Conservation (phyloP, 1,140 invertebrate genomes). For the Tetragonula clypearis region DNA sequence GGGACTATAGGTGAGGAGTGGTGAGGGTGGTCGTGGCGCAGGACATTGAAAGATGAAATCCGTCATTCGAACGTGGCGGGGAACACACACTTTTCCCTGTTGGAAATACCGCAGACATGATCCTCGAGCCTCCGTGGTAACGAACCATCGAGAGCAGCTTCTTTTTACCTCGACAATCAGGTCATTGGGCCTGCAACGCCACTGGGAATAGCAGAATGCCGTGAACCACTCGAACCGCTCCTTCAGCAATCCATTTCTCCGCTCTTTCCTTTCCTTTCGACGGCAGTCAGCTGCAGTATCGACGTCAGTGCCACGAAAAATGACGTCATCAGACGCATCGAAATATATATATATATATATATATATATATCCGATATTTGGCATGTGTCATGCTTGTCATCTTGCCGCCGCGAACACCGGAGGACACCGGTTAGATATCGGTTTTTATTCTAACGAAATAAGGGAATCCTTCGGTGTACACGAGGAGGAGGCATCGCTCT, state of each 20-base stretch:
- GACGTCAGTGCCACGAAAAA: constrained; percentile 48
- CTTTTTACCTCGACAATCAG: constrained; percentile 61
- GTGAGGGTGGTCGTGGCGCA: no score
- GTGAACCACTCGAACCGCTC: constrained; percentile 56
- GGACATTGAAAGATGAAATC: constrained; percentile 6
- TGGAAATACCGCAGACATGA: constrained; percentile 46
- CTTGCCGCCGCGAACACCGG: no score
- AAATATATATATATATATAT: constrained; percentile 21
- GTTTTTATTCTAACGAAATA: background rate
- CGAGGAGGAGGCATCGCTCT: background rate
- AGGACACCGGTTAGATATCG: background rate
- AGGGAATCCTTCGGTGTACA: no score
- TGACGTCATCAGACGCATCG: constrained; percentile 38
- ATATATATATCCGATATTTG: background rate
- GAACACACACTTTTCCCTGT: constrained; percentile 3
- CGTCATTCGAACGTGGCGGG: background rate
- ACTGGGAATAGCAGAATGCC: constrained; percentile 58
- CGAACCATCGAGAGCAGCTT: constrained; percentile 63
- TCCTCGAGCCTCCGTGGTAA: constrained; percentile 47
- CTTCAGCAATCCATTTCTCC: constrained; percentile 53
- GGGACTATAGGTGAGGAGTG: no score
- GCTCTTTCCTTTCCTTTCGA: constrained; percentile 40
- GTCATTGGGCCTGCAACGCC: constrained; percentile 59
- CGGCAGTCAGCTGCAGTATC: constrained; percentile 44
- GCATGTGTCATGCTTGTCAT: background rate